A percentile compares a stretch with the other conserved stretches of the same genome.
These are phyloP conservation scores for Enhydra lutris DNA, from an alignment of 2,113 vertebrate genomes.

Conservation along the genomic window DNA sequence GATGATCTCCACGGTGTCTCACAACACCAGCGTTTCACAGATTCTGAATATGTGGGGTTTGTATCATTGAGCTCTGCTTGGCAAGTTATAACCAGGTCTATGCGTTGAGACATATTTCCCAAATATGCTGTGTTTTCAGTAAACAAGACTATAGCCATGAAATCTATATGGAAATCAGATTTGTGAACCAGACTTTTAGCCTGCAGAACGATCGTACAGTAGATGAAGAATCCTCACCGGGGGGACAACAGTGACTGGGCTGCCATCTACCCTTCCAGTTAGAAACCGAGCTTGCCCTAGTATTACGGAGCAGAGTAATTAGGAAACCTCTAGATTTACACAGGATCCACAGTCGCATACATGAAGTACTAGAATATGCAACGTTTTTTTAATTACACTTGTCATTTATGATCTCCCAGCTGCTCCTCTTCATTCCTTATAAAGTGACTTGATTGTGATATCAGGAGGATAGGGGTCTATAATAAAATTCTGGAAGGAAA, in stretches of 20 bases:
- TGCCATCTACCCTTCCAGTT: neutral
- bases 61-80: neutral
- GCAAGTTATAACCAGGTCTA: neutral
- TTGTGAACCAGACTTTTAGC: neutral
- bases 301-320: conserved; percentile 31
- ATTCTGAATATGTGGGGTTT: neutral
- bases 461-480: neutral
- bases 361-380: neutral
- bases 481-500: neutral
- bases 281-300: neutral
- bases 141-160: neutral
- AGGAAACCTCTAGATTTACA: neutral
- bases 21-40: neutral
- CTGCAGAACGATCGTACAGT: neutral
- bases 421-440: conserved; percentile 47
- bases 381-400: conserved; percentile 60
- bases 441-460: conserved; percentile 41
- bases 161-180: neutral
- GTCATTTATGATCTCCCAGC: conserved; percentile 53
- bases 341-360: neutral
- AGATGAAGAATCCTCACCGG: neutral
- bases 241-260: neutral
- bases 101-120: neutral
- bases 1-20: neutral
- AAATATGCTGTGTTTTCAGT: neutral